Evolutionary conservation across 2,797 vertebrate genomes (phyloP), one percentile per base, ranked within the genome.

Genomic region (Fistularia commersonii): DNA sequence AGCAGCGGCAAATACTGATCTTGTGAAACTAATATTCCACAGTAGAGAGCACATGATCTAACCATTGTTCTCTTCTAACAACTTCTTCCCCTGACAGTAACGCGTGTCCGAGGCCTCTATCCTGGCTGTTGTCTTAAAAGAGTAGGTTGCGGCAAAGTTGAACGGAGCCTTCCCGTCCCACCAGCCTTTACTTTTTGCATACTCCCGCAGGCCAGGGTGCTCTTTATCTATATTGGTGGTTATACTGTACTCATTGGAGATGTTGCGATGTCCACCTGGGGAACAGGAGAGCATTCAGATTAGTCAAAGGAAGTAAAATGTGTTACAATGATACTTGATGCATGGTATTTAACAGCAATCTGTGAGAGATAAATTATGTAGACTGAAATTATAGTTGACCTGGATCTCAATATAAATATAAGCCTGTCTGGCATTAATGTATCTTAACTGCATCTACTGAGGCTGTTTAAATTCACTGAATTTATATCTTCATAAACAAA

Each of bases 221-320:
- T 95, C 94, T 73, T 74, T 90, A 83, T 97, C 93, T 45, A 98
- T 93, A 74, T 92, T 95, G 11, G 92, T 96, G n/a, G 91, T 96
- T 82, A 99, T 93, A 42, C 92, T 92, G 45, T 98, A 91, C 79
- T 96, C 91, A 72, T 98, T 91, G 8, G 90, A 92, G 88, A 99
- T 98, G 84, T 99, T 99, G 39, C 94, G 90, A 76, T 91, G 50
- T 8, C 95, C 93, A 35, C 75, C 96, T 98, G 45, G 11, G 56
- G 12, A 58, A 36, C 6, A 6, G 0, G 11, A 31, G 23, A 23
- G 23, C 3, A 12, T 35, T 34, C 60, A 12, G 39, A 49, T 54
- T 6, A 40, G n/a, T 8, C 8, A 48, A 2, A 5, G 45, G 48
- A 57, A 12, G 35, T 6, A 49, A 35, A 54, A 1, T n/a, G 38